Evolutionary conservation across 2,888 invertebrate genomes (phyloP).

Genomic region (Andrena praecox): DNA sequence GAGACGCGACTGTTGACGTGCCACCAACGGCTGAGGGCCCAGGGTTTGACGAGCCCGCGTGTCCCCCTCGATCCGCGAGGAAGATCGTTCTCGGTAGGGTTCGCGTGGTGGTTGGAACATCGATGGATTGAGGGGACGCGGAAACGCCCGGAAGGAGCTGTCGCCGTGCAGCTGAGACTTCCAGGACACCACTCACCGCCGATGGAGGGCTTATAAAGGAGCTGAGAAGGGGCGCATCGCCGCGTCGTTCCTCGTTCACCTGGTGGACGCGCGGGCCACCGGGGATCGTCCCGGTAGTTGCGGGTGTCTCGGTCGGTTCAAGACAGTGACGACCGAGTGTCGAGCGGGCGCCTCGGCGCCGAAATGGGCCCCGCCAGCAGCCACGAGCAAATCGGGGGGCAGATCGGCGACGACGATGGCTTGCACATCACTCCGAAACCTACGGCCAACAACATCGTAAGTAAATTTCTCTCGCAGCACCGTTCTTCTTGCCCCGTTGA

Average conservation of each 20-base stretch:
- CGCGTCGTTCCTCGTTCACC: slow-evolving; percentile 45
- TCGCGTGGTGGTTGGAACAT: neutral
- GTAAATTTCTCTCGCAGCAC: slow-evolving; percentile 49
- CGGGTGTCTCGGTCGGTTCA: slow-evolving; percentile 29
- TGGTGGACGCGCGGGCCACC: slow-evolving; percentile 34
- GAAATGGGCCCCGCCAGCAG: slow-evolving; percentile 83
- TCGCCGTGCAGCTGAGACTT: slow-evolving; percentile 48
- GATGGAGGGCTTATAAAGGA: slow-evolving; percentile 59
- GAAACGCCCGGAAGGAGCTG: slow-evolving; percentile 55
- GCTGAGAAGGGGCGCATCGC: slow-evolving; percentile 37
- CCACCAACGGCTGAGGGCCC: slow-evolving; percentile 26
- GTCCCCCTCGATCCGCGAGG: neutral
- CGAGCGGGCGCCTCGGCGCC: slow-evolving; percentile 67
- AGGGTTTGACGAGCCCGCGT: slow-evolving; percentile 7
- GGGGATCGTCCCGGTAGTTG: slow-evolving; percentile 36
- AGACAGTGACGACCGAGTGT: slow-evolving; percentile 40
- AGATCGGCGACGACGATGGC: slow-evolving; percentile 82
- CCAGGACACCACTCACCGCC: slow-evolving; percentile 48
- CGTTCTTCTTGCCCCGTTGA: neutral
- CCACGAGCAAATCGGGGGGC: slow-evolving; percentile 81
- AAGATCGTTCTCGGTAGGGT: slow-evolving; percentile 9
- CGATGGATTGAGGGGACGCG: slow-evolving; percentile 39
- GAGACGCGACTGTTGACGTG: slow-evolving; percentile 22
- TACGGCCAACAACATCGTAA: slow-evolving; percentile 75
- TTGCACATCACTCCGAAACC: slow-evolving; percentile 80